Evolutionary conservation across 2,888 invertebrate species (phyloP), one percentile per base, ranked within the genome.

Genomic region (Andrena bicolor): DNA sequence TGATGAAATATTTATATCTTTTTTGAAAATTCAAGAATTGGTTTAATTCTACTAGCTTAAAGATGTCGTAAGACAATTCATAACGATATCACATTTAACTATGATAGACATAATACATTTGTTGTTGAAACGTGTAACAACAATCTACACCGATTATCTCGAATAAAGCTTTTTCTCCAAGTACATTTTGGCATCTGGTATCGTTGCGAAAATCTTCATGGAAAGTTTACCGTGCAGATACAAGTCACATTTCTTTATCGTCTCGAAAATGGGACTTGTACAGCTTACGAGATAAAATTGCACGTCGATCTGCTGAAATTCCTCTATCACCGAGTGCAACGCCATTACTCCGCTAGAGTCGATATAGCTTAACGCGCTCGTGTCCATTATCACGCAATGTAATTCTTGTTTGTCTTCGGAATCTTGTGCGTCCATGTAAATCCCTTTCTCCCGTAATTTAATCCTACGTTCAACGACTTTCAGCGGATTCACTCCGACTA

Each of bases 311-410:
- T 94, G 93, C 16, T 94, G 90, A 85, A 95, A 95, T 84, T 95
- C 95, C 68, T 95, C 94, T 76, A 94, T 94, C 8, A 96, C 90
- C 8, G 94, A 92, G 72, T 94, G 95, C 28, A 96, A 87, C 16
- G 95, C 94, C 2, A 93, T 93, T n/a, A 96, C 95, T 1, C 96
- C 96, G 8, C 96, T 95, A 0, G 96, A 95, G 92, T 96, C 96
- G 6, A 96, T 94, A 82, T 96, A 96, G 72, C 95, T 95, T 64
- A 96, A 92, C 61, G 95, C 95, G 6, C 96, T 95, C 91, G 96
- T 95, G 91, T 96, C 96, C 79, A 96, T 89, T 30, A 96, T 95
- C 23, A 94, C 87, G 85, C 92, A 93, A n/a, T 83, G 88, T 28
- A 93, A 76, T 63, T 77, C 83, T 16, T 84, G 80, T 32, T 78